Base-by-base conservation (phyloP, 1,140 invertebrate species). In the Bombus waltoni region DNA sequence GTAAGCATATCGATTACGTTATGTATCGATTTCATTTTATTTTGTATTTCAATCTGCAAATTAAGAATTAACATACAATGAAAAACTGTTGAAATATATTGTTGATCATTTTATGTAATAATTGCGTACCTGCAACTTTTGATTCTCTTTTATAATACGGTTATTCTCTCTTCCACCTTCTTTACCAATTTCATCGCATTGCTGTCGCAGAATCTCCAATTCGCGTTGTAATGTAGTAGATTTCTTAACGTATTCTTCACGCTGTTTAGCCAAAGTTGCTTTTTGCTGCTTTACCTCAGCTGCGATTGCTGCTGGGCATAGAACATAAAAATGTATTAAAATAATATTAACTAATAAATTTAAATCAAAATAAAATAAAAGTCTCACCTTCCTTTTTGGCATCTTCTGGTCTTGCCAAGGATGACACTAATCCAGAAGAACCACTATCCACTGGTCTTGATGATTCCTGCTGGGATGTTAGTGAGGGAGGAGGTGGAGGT, bases 1-100 rank as follows among this genome's bases (percentile, higher is more conserved):
- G 97, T 97, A 73, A 98, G 94, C 97, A 98, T 98, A 89, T 98
- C 97, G 88, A 98, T 97, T 2, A 98, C 97, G 94, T 97, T 98
- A 94, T 97, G 96, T 89, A 98, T 97, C 0, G 97, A 97, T 94
- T 97, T 97, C 94, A 98, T 95, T 95, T 98, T 98, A 90, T 96
- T 97, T 94, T 97, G 97, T 84, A 98, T 97, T 96, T 98, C 97
- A 93, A 96, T 96, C 97, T 98, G 95, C 92, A 94, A 88, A 92
- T 25, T 65, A 71, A 79, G 85, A n/a, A 72, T 72, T n/a, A 66
- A 66, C 13, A 28, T 22, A 15, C 8, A 8, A 70, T 40, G 0
- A 53, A 70, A n/a, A 1, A 11, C 10, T n/a, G 8, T 75, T 47
- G 1, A 53, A 35, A 75, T 11, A 18, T 15, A 32, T 11, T 22